Conservation (phyloP, 2,888 invertebrate species). For the Thyatira batis region DNA sequence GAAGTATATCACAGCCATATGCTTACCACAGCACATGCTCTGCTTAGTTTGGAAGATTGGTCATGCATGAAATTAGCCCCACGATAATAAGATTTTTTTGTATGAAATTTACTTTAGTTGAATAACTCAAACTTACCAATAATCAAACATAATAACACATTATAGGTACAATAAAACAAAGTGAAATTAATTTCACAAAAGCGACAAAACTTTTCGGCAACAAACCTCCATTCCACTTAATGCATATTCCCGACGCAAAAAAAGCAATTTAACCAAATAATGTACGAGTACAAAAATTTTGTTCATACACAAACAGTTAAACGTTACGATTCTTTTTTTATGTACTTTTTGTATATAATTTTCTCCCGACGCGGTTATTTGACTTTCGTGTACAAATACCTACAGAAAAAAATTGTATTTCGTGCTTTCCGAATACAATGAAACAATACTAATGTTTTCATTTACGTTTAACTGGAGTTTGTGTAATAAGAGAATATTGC, state of each 20-base stretch:
- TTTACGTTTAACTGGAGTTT: neutral
- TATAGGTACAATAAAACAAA: neutral
- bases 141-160: neutral
- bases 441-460: constrained; percentile 22
- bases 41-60: no score
- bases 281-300: neutral
- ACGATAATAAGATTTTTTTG: no score
- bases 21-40: no score
- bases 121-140: neutral
- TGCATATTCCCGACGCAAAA: neutral
- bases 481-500: neutral
- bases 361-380: neutral
- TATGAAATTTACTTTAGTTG: no score
- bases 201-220: neutral
- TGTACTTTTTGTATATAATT: neutral
- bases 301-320: constrained; percentile 1
- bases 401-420: constrained; percentile 11
- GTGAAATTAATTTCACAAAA: neutral
- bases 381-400: constrained; percentile 1
- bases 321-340: neutral
- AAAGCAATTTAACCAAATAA: neutral
- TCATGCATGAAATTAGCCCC: no score
- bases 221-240: neutral
- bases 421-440: constrained; percentile 17
- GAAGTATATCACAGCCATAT: no score